Evolutionary conservation across 2,888 invertebrate species (phyloP), one percentile per base, ranked within the genome.

Genomic region (Ochropleura leucogaster): DNA sequence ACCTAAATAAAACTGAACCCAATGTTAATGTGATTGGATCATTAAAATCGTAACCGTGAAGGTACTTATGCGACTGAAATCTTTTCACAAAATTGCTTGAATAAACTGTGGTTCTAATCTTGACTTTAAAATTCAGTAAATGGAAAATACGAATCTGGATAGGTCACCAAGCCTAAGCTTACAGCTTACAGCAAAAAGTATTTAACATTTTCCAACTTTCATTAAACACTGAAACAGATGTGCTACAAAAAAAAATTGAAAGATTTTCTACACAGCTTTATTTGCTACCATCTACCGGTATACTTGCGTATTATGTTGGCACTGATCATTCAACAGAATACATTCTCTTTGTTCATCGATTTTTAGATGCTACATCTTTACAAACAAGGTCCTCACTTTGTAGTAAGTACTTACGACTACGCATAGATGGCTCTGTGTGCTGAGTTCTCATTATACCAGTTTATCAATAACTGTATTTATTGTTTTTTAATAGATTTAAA

Each of bases 361-460:
- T 83, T 78, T 72, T 62, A 46, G 7, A 69, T 16, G 30, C 46
- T 59, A 67, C 60, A 49, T 74, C 57, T 47, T 73, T 10, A 46
- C 46, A 51, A 59, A 18, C 18, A 2, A 14, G 42, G 12, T 12
- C 16, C 20, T 51, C n/a, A 30, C 44, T 42, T 42, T 30, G 51
- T 62, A 70, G 20, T 49, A 6, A 68, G 53, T 80, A 3, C 62
- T 59, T 14, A 9, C 0, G 5, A 46, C 9, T 63, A 20, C 2
- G 30, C 67, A 80, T 65, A 85, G 85, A 86, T 86, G 85, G 78
- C 86, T 66, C 81, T 85, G 74, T 53, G 55, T 42, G 18, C 44
- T 7, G 4, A 49, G n/a, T 51, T 18, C 68, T 68, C 0, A 53
- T 30, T 30, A 30, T 30, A 30, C 30, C 30, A 30, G 30, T 30